These are phyloP conservation scores for Choristoneura rosaceana DNA, from an alignment of 2,888 invertebrate species.

Conservation along the genomic window DNA sequence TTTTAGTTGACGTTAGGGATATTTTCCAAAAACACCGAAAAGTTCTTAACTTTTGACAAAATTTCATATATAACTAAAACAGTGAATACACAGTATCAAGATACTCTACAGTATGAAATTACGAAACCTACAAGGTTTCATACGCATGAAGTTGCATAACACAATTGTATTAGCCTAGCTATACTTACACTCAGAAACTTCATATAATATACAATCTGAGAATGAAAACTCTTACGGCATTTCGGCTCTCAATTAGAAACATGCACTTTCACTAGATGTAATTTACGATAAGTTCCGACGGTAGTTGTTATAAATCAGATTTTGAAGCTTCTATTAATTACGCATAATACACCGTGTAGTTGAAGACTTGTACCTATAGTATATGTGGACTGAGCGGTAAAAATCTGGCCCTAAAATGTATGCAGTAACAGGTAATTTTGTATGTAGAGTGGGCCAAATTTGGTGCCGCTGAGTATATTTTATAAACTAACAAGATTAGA, in stretches of 20 bases:
- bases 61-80: too few relatives aligned
- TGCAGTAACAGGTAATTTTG: too few relatives aligned
- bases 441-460: too few relatives aligned
- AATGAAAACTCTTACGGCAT: slow-evolving; percentile 23
- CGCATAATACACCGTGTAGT: neutral
- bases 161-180: neutral
- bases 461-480: too few relatives aligned
- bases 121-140: slow-evolving; percentile 42
- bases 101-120: neutral
- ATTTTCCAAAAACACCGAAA: too few relatives aligned
- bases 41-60: too few relatives aligned
- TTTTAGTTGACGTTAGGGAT: too few relatives aligned
- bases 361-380: too few relatives aligned
- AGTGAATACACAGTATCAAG: neutral
- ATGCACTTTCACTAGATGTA: slow-evolving; percentile 31
- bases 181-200: slow-evolving; percentile 13
- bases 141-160: slow-evolving; percentile 44
- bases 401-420: too few relatives aligned
- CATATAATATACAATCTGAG: slow-evolving; percentile 24
- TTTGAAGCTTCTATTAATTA: slow-evolving; percentile 32
- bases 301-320: slow-evolving; percentile 34
- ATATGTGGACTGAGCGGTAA: too few relatives aligned
- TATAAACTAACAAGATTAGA: too few relatives aligned
- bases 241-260: slow-evolving; percentile 22
- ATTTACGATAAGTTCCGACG: slow-evolving; percentile 37